A percentile compares a stretch with the other conserved stretches of the same genome.
These are phyloP conservation scores for Lampropteryx suffumata DNA, from an alignment of 2,888 invertebrate genomes.

Conservation along the genomic window DNA sequence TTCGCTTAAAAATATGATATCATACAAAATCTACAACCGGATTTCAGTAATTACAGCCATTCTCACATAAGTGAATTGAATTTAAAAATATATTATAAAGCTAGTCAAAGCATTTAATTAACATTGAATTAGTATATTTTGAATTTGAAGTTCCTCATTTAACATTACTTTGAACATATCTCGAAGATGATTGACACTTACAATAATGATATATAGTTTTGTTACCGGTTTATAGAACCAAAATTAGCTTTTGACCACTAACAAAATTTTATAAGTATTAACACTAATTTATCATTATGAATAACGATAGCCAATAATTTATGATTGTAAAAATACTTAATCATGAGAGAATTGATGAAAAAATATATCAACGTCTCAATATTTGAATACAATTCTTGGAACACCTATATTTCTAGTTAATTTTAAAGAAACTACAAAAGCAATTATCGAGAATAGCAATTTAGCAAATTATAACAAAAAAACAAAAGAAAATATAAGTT, in stretches of 20 bases:
- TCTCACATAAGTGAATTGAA: conserved; percentile 33
- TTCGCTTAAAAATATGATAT: conserved; percentile 4
- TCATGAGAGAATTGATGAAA: no score
- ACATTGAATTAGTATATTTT: conserved; percentile 22
- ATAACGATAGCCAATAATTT: no score
- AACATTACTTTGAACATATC: conserved; percentile 26
- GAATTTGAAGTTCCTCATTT: conserved; percentile 18
- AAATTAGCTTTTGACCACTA: conserved; percentile 19
- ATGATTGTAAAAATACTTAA: neutral
- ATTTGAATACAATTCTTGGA: no score
- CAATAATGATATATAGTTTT: conserved; percentile 28
- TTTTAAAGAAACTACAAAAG: no score
- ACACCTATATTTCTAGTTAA: no score
- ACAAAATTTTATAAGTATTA: no score
- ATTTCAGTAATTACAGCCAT: conserved; percentile 37
- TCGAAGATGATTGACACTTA: conserved; percentile 32
- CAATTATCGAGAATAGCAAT: no score
- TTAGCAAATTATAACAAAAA: no score
- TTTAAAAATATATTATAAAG: conserved; percentile 17
- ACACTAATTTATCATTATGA: no score
- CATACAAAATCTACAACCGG: conserved; percentile 31
- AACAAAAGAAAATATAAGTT: neutral
- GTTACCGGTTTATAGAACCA: conserved; percentile 17
- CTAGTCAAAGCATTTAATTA: conserved; percentile 24
- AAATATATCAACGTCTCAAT: no score